Conservation (phyloP, 2,888 invertebrate species). For the Heliconius aoede region DNA sequence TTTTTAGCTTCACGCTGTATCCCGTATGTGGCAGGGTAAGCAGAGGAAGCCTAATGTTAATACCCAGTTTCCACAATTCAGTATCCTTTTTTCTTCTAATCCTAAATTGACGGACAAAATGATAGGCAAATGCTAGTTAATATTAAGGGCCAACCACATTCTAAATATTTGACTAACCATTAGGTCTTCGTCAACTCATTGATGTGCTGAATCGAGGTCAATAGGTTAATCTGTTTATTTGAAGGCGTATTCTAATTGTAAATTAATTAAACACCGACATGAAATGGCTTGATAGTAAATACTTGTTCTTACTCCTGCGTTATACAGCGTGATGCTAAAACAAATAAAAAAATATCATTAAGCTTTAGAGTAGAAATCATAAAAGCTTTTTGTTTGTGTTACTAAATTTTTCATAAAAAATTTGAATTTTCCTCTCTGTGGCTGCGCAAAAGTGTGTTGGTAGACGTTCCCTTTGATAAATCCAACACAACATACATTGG, state of each 20-base stretch:
- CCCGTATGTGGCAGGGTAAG: too few relatives aligned
- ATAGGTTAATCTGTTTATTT: constrained; percentile 29
- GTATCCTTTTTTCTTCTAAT: neutral
- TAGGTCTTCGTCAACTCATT: neutral
- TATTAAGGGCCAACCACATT: neutral
- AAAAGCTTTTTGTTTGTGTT: neutral
- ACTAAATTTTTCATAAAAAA: constrained; percentile 1
- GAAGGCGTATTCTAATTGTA: constrained; percentile 25
- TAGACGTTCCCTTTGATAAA: constrained; percentile 49
- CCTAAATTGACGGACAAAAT: neutral
- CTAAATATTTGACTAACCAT: neutral
- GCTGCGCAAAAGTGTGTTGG: constrained; percentile 24
- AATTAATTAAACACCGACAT: constrained; percentile 13
- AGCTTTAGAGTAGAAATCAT: neutral
- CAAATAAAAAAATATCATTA: neutral
- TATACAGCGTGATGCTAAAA: neutral
- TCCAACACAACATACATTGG: constrained; percentile 39
- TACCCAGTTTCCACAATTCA: too few relatives aligned
- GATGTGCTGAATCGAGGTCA: constrained; percentile 22
- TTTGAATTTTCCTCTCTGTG: neutral
- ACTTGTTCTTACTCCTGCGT: too few relatives aligned
- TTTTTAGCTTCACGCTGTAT: too few relatives aligned
- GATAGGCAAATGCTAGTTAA: neutral
- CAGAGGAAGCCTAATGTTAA: too few relatives aligned
- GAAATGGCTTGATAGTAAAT: neutral